Evolutionary conservation across 2,888 invertebrate species (phyloP), one percentile per base, ranked within the genome.

Genomic region (Hofmannophila pseudospretella): DNA sequence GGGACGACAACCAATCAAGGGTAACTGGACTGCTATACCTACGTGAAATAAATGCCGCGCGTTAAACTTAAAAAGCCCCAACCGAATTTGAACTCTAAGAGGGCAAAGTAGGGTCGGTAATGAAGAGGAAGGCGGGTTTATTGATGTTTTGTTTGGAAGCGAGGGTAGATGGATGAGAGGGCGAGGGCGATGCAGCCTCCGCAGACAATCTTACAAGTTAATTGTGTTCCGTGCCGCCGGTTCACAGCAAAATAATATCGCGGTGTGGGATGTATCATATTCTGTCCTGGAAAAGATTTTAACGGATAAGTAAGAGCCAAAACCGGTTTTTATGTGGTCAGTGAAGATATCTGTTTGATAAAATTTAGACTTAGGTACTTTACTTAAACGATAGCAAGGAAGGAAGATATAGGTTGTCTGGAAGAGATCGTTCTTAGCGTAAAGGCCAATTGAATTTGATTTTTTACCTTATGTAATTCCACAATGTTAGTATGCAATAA

Each of bases 1-100:
- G 84, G 85, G 89, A 89, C 89, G 89, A 88, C 89, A 89, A 90
- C 90, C 90, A 90, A 90, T 90, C 90, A 90, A 90, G 90, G 86
- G 86, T 87, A 87, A 87, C 88, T 85, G 87, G 88, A 88, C 88
- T 79, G 79, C 66, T 85, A 81, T 86, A 86, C 82, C 86, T 86
- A 86, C 84, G 73, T 73, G 73, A 86, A 81, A 86, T 86, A 86
- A 86, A 85, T 85, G 81, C 79, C 78, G 69, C 77, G 77, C 81
- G 82, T 84, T 84, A 84, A 86, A 85, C 79, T 78, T 71, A 65
- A 72, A 67, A 52, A 36, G 7, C 1, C 19, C 3, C 48, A 47
- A 20, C 3, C 43, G 13, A 73, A 44, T 56, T 39, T 49, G 23
- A 42, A 67, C 75, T 54, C 37, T 75, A 61, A 8, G 0, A 0